Percentiles rank a stretch among this genome's conserved stretches.
Evolutionary conservation across 2,888 invertebrate species (phyloP).

Genomic region (Cylloceria caligata): DNA sequence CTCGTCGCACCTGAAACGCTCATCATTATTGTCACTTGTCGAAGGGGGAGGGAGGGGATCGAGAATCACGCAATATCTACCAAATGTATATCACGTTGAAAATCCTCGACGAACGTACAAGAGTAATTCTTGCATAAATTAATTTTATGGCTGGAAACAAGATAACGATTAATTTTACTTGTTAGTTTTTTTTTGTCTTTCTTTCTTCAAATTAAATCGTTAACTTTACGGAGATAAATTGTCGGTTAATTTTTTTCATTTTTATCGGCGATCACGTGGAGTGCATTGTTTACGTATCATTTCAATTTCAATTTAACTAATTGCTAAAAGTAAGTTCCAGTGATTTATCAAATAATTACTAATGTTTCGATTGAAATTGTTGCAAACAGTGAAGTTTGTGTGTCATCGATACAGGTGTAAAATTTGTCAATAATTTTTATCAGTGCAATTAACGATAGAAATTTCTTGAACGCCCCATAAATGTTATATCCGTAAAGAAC

Average conservation of each 20-base stretch:
- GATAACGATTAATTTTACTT: not conserved
- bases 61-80: slow-evolving; percentile 49
- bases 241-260: not conserved
- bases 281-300: not conserved
- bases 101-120: slow-evolving; percentile 8
- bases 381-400: not conserved
- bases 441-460: not conserved
- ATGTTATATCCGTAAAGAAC: slow-evolving; percentile 3
- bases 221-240: not conserved
- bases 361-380: not conserved
- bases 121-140: not conserved
- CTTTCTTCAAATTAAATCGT: not conserved
- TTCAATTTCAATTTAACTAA: not conserved
- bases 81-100: slow-evolving; percentile 4
- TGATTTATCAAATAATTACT: not conserved
- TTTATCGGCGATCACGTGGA: not conserved
- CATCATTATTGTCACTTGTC: slow-evolving; percentile 70
- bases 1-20: slow-evolving; percentile 52
- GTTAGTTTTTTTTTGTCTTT: not conserved
- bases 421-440: not conserved
- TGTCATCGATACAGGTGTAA: not conserved
- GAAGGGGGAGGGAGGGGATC: slow-evolving; percentile 24
- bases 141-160: not conserved
- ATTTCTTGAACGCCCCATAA: not conserved
- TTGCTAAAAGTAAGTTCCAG: not conserved